Percentiles rank a stretch among this genome's conserved stretches.
phyloP scores from a whole-genome alignment of 2,113 vertebrate genomes.

The Sinocyclocheilus grahami region DNA sequence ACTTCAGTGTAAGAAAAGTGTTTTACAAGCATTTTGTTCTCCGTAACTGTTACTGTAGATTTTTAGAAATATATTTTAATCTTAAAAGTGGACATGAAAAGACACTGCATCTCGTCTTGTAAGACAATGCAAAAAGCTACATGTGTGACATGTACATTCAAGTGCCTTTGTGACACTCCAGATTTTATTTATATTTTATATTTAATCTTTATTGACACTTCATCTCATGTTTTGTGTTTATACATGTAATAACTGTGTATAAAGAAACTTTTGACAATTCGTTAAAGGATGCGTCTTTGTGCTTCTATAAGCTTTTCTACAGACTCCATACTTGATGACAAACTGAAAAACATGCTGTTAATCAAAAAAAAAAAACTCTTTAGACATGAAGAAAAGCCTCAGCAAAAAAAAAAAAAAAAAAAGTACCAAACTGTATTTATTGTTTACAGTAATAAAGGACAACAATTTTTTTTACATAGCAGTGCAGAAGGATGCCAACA shows the following conservation, averaged over 20 bases:
- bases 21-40: constrained; percentile 24
- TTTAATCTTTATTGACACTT: constrained; percentile 36
- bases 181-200: constrained; percentile 51
- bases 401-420: constrained; percentile 10
- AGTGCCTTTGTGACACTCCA: constrained; percentile 3
- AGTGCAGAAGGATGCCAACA: constrained; percentile 77
- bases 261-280: constrained; percentile 38
- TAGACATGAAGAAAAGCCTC: not conserved
- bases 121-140: not conserved
- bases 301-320: not conserved
- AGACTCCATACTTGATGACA: not conserved
- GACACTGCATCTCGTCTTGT: not conserved
- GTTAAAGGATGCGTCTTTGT: not conserved
- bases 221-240: constrained; percentile 26
- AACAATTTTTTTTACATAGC: constrained; percentile 82
- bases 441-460: constrained; percentile 87
- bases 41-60: constrained; percentile 22
- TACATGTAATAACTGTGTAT: constrained; percentile 37
- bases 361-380: not conserved
- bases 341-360: not conserved
- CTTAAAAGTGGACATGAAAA: constrained; percentile 22
- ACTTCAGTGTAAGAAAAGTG: constrained; percentile 3
- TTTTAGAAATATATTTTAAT: not conserved
- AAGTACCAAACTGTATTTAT: constrained; percentile 88
- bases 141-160: not conserved